Evolutionary conservation across 2,797 vertebrate species (phyloP), one percentile per base, ranked within the genome.

Genomic region (Sorex maritimensis): DNA sequence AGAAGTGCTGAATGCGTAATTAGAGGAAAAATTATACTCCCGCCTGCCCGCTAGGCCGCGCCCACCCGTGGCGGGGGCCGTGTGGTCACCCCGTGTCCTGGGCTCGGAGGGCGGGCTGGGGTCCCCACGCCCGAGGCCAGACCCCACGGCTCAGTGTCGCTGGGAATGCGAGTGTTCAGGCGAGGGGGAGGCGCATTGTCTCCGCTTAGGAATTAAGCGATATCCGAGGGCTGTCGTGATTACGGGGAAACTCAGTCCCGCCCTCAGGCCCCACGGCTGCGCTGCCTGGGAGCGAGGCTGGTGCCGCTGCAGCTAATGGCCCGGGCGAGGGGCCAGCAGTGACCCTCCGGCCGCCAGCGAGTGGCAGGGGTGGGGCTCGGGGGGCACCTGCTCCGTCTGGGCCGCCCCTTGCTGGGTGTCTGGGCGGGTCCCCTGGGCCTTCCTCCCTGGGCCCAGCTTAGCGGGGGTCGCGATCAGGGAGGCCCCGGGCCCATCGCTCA

Each of bases 1-100:
- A 98, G 98, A 99, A 99, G 98, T 99, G 98, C 98, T 98, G 98
- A 98, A 98, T 98, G 98, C 97, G 98, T 99, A 98, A 99, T 99
- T 98, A 99, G 98, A 98, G 97, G 98, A 97, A 97, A 98, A 98
- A 98, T 97, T 97, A 98, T 96, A 97, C 98, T 98, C 97, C 98
- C 96, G 97, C 97, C 98, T 98, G 98, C 97, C 98, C 98, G 96
- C 98, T 97, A 98, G 98, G 98, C 97, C 95, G 98, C 95, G 96
- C 96, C 90, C 72, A 97, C 98, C 5, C 5, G 0, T 8, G 24
- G 0, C 21, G n/a, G 68, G 17, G 90, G 86, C 63, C 34, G 28
- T 38, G 94, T 71, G 49, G 46, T 8, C 0, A 34, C 69, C 0
- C 2, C 1, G 52, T 1, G 86, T 4, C 5, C 2, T 11, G 15